These are phyloP conservation scores for Falco cherrug DNA, from an alignment of 2,797 vertebrate genomes.

Conservation along the genomic window DNA sequence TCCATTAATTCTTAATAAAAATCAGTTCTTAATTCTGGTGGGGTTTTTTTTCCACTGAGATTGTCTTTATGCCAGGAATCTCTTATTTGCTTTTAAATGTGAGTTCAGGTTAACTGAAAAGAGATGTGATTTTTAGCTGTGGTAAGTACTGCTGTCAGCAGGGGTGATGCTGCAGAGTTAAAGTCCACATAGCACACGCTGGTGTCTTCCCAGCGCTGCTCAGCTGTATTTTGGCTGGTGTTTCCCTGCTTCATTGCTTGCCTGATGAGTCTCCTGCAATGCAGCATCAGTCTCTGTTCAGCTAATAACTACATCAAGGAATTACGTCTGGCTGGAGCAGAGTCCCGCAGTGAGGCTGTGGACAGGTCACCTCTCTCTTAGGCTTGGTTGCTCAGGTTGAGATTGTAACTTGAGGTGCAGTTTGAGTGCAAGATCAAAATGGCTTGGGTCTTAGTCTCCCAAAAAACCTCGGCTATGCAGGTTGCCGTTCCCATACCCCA, in stretches of 20 bases:
- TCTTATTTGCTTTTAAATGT: not conserved
- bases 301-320: not conserved
- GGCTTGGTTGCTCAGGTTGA: not conserved
- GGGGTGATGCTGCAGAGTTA: not conserved
- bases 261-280: not conserved
- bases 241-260: not conserved
- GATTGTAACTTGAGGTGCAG: not conserved
- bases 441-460: not conserved
- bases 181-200: accelerated
- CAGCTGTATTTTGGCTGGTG: not conserved
- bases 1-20: not conserved
- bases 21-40: not conserved
- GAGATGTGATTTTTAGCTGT: not conserved
- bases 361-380: not conserved
- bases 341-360: accelerated
- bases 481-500: not conserved
- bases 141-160: not conserved
- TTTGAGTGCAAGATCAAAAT: not conserved
- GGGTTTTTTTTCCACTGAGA: not conserved
- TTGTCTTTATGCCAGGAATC: not conserved
- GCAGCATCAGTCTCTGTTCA: not conserved
- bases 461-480: not conserved
- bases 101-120: not conserved
- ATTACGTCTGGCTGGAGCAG: not conserved
- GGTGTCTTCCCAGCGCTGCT: not conserved